phyloP scores from a whole-genome alignment of 2,888 invertebrate species.

The Punctoribates punctum region DNA sequence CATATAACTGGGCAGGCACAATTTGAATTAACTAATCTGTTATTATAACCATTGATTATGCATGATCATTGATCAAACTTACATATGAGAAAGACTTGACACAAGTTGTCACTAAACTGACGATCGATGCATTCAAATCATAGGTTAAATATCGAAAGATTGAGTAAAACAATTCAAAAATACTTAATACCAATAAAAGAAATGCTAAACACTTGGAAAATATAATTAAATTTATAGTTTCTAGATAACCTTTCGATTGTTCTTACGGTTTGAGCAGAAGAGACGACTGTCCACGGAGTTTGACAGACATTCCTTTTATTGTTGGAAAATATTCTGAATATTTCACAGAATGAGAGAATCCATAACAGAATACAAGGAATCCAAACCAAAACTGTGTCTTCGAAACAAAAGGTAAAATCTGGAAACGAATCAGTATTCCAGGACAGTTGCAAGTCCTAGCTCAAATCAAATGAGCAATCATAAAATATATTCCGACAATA shows the following conservation, averaged over 20 bases:
- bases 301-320: background rate
- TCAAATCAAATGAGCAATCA: background rate
- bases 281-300: background rate
- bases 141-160: background rate
- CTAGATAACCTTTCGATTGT: no score
- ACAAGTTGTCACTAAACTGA: conserved; percentile 37
- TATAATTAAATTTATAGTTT: background rate
- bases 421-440: conserved; percentile 38
- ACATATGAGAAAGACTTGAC: conserved; percentile 43
- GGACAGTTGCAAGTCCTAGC: conserved; percentile 10
- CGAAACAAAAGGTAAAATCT: conserved; percentile 42
- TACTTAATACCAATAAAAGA: background rate
- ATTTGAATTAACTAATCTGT: background rate
- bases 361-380: conserved; percentile 33
- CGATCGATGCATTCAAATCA: conserved; percentile 20
- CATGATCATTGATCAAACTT: conserved; percentile 37
- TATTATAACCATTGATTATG: no score
- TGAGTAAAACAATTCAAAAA: background rate
- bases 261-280: background rate
- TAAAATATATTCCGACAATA: background rate
- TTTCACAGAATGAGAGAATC: conserved; percentile 23
- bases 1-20: background rate
- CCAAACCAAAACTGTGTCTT: conserved; percentile 40
- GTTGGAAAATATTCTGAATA: background rate
- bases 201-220: conserved; percentile 3